These are phyloP conservation scores for Sussaba pulchella DNA, from an alignment of 2,888 invertebrate genomes.

Conservation along the genomic window DNA sequence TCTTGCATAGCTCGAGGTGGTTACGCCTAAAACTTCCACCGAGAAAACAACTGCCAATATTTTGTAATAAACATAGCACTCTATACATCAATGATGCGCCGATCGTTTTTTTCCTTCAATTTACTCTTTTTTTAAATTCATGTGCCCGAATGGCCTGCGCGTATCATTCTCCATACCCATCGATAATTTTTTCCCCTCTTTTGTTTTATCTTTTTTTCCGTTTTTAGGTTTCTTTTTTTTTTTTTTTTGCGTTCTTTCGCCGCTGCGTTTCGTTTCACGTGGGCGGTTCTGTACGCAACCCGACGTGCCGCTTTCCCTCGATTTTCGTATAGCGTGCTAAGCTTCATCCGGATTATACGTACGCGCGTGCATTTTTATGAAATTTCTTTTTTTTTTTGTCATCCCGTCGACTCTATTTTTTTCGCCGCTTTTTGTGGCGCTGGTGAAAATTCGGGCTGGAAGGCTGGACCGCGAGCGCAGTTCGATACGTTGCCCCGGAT, in stretches of 20 bases:
- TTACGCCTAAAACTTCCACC: slow-evolving; percentile 18
- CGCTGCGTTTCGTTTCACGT: slow-evolving; percentile 39
- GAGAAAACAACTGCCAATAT: slow-evolving; percentile 74
- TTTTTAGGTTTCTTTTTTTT: slow-evolving; percentile 50
- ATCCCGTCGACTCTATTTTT: slow-evolving; percentile 71
- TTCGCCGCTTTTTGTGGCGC: slow-evolving; percentile 70
- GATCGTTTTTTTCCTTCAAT: slow-evolving; percentile 9
- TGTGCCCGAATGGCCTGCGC: not conserved
- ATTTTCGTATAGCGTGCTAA: slow-evolving; percentile 77
- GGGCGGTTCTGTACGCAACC: slow-evolving; percentile 44
- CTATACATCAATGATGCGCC: slow-evolving; percentile 67
- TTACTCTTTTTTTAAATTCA: not conserved
- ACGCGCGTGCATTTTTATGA: slow-evolving; percentile 78
- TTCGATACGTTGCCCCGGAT: slow-evolving; percentile 71
- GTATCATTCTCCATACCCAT: slow-evolving; percentile 28
- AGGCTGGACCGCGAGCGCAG: slow-evolving; percentile 59
- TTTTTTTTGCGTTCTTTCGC: slow-evolving; percentile 67
- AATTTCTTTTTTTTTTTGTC: slow-evolving; percentile 73
- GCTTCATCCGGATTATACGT: slow-evolving; percentile 82
- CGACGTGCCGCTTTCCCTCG: slow-evolving; percentile 55
- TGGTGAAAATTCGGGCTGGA: slow-evolving; percentile 60
- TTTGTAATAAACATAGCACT: slow-evolving; percentile 81
- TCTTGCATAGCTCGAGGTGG: slow-evolving; percentile 20
- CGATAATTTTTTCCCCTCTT: slow-evolving; percentile 48
- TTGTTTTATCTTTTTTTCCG: not conserved